A percentile compares a stretch with the other conserved stretches of the same genome.
phyloP scores from a whole-genome alignment of 2,888 invertebrate genomes.

The Pammene aurita region DNA sequence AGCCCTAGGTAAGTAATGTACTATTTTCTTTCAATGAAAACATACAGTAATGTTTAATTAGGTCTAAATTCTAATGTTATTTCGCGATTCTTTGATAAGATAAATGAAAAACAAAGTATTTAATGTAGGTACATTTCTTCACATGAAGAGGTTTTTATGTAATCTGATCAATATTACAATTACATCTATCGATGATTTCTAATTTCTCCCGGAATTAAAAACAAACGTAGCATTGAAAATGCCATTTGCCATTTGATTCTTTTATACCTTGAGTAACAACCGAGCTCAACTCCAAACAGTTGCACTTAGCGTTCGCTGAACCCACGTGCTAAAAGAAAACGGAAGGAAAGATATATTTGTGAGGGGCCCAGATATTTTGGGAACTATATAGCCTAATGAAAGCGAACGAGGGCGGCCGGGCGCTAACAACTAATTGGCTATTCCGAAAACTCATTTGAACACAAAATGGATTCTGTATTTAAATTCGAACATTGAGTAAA shows the following conservation, averaged over 20 bases:
- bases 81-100: no score
- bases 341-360: slow-evolving; percentile 78
- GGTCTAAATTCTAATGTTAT: no score
- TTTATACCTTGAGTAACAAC: not conserved
- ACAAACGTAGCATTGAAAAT: not conserved
- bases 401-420: slow-evolving; percentile 81
- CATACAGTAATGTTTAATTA: no score
- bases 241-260: not conserved
- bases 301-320: slow-evolving; percentile 64
- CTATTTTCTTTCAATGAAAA: no score
- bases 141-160: no score
- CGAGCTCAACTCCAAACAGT: slow-evolving; percentile 45
- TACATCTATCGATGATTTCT: no score
- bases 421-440: slow-evolving; percentile 84
- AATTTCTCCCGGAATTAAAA: not conserved
- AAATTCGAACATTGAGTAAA: slow-evolving; percentile 81
- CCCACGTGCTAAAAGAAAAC: slow-evolving; percentile 75
- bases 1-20: no score
- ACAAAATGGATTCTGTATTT: slow-evolving; percentile 83
- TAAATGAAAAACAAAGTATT: no score
- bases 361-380: slow-evolving; percentile 80
- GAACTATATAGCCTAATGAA: slow-evolving; percentile 84
- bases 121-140: no score
- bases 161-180: no score
- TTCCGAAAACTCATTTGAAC: slow-evolving; percentile 83